A percentile compares a stretch with the other conserved stretches of the same genome.
phyloP scores from a whole-genome alignment of 1,140 invertebrate genomes.

The Microvelia longipes region DNA sequence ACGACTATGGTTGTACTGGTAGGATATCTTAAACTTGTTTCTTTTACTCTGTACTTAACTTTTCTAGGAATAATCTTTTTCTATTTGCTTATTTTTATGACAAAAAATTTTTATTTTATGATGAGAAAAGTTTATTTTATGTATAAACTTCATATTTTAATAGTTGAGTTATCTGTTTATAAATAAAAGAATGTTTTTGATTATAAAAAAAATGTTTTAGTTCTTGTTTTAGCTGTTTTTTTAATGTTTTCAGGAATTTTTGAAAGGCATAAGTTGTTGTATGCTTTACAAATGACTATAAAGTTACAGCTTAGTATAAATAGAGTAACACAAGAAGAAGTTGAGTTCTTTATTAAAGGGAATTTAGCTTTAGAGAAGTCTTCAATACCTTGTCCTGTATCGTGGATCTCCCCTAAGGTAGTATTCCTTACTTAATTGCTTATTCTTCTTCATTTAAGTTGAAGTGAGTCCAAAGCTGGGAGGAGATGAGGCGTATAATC shows the following conservation, averaged over 20 bases:
- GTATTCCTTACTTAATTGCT: no score
- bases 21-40: slow-evolving; percentile 7
- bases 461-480: no score
- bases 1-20: slow-evolving; percentile 77
- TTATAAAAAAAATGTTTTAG: no score
- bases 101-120: slow-evolving; percentile 9
- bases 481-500: no score
- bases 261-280: slow-evolving; percentile 75
- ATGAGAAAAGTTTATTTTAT: not conserved
- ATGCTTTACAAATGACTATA: slow-evolving; percentile 76
- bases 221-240: no score
- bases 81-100: not conserved
- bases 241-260: slow-evolving; percentile 68
- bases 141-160: no score
- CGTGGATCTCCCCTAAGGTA: slow-evolving; percentile 44
- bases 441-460: no score
- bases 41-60: not conserved
- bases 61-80: slow-evolving; percentile 1
- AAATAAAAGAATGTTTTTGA: no score
- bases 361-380: slow-evolving; percentile 58
- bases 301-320: slow-evolving; percentile 55
- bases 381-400: slow-evolving; percentile 42
- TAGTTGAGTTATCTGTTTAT: no score
- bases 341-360: slow-evolving; percentile 86
- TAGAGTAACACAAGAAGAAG: slow-evolving; percentile 44